These are phyloP conservation scores for Synanthedon vespiformis DNA, from an alignment of 2,888 invertebrate genomes.

Conservation along the genomic window DNA sequence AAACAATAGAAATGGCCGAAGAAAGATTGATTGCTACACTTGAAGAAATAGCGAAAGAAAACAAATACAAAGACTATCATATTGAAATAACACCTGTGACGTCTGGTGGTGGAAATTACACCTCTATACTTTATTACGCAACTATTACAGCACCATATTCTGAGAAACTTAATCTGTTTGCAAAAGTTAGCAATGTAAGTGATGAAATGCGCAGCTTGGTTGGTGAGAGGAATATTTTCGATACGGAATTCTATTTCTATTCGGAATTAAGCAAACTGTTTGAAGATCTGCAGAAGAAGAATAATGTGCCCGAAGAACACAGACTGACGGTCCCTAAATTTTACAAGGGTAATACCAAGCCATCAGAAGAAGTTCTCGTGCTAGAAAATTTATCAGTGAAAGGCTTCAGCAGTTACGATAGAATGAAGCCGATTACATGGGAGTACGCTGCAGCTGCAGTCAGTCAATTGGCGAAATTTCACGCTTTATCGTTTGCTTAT, in stretches of 20 bases:
- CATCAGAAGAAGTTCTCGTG: slow-evolving; percentile 15
- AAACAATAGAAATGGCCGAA: neutral
- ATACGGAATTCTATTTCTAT: slow-evolving; percentile 3
- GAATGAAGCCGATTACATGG: slow-evolving; percentile 22
- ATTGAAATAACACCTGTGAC: slow-evolving; percentile 13
- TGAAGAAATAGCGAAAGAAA: slow-evolving; percentile 20
- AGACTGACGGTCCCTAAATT: slow-evolving; percentile 10
- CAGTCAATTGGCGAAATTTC: slow-evolving; percentile 25
- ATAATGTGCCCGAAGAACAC: slow-evolving; percentile 4
- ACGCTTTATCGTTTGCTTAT: slow-evolving; percentile 31
- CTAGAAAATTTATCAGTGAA: slow-evolving; percentile 19
- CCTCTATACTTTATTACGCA: slow-evolving; percentile 17
- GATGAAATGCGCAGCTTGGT: slow-evolving; percentile 21
- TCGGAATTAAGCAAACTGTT: slow-evolving; percentile 1
- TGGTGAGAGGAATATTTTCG: slow-evolving; percentile 7
- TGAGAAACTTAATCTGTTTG: slow-evolving; percentile 24
- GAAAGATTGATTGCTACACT: slow-evolving; percentile 12
- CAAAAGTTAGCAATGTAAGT: slow-evolving; percentile 30
- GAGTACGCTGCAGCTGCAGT: slow-evolving; percentile 19
- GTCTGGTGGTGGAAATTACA: slow-evolving; percentile 28
- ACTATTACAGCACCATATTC: slow-evolving; percentile 11
- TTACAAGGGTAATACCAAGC: slow-evolving; percentile 9
- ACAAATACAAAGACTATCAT: slow-evolving; percentile 16
- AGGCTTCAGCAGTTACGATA: slow-evolving; percentile 23
- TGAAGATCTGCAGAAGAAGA: slow-evolving; percentile 6